Evolutionary conservation across 2,113 vertebrate genomes (phyloP).

Genomic region (Hiodon alosoides): DNA sequence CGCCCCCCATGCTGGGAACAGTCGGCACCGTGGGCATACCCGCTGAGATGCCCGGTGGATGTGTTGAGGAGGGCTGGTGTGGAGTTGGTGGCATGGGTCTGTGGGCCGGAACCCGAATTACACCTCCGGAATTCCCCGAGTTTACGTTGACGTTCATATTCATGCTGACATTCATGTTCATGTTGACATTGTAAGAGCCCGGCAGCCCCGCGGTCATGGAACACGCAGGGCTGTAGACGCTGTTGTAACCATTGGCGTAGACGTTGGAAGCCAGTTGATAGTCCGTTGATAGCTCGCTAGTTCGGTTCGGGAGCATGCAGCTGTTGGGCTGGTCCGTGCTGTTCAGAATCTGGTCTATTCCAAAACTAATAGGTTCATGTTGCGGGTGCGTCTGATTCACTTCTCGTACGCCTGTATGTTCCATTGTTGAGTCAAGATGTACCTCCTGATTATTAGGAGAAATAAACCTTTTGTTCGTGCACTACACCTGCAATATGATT

Average conservation of each 20-base stretch:
- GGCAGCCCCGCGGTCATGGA: slow-evolving; percentile 67
- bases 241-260: slow-evolving; percentile 69
- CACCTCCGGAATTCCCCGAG: slow-evolving; percentile 63
- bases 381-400: slow-evolving; percentile 71
- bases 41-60: slow-evolving; percentile 64
- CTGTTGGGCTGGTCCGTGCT: slow-evolving; percentile 71
- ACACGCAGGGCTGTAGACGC: slow-evolving; percentile 72
- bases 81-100: slow-evolving; percentile 71
- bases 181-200: slow-evolving; percentile 75
- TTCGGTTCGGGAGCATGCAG: slow-evolving; percentile 66
- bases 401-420: slow-evolving; percentile 74
- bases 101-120: slow-evolving; percentile 78
- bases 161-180: slow-evolving; percentile 81
- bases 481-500: background rate
- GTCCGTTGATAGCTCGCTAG: slow-evolving; percentile 60
- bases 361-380: slow-evolving; percentile 85
- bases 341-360: slow-evolving; percentile 88
- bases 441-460: slow-evolving; percentile 24
- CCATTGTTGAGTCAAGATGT: slow-evolving; percentile 55
- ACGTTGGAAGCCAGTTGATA: slow-evolving; percentile 63
- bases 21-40: slow-evolving; percentile 56
- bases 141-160: slow-evolving; percentile 75
- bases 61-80: slow-evolving; percentile 48
- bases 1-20: slow-evolving; percentile 63
- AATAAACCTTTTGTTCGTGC: slow-evolving; percentile 1